A percentile compares a stretch with the other conserved stretches of the same genome.
These are phyloP conservation scores for Leucoptera coffeella DNA, from an alignment of 2,888 invertebrate genomes.

Conservation along the genomic window DNA sequence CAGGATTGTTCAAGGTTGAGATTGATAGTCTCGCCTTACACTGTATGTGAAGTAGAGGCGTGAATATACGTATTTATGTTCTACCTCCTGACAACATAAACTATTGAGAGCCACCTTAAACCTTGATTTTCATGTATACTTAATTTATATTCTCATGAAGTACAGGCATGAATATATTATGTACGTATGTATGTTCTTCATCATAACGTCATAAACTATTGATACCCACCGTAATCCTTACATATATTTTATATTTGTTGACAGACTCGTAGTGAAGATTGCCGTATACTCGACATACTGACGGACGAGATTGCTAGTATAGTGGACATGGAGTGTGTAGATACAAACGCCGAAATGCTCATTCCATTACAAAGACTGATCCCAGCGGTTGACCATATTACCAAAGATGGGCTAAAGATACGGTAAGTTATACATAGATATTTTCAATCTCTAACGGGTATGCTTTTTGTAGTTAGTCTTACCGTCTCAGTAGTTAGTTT, in stretches of 20 bases:
- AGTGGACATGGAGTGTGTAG: slow-evolving; percentile 19
- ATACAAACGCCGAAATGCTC: slow-evolving; percentile 15
- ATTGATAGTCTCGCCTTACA: too few relatives aligned
- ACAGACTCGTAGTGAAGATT: slow-evolving; percentile 27
- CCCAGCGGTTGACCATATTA: slow-evolving; percentile 22
- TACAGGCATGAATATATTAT: too few relatives aligned
- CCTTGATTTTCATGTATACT: too few relatives aligned
- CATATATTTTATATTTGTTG: slow-evolving; percentile 12
- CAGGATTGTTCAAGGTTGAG: too few relatives aligned
- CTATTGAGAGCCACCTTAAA: too few relatives aligned
- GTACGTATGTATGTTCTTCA: not conserved
- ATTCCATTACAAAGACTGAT: slow-evolving; percentile 27
- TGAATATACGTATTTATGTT: too few relatives aligned
- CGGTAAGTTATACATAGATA: slow-evolving; percentile 25
- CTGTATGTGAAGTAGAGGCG: too few relatives aligned
- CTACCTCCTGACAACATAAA: too few relatives aligned
- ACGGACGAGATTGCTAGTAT: slow-evolving; percentile 28
- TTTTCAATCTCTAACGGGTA: too few relatives aligned
- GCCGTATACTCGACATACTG: slow-evolving; percentile 25
- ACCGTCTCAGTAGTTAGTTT: too few relatives aligned
- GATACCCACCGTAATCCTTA: not conserved
- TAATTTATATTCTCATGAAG: not conserved
- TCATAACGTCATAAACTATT: not conserved
- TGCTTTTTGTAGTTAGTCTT: too few relatives aligned
- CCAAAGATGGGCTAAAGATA: slow-evolving; percentile 22